These are phyloP conservation scores for Pristionchus maxplancki DNA, from an alignment of 2,888 invertebrate species.

Conservation along the genomic window DNA sequence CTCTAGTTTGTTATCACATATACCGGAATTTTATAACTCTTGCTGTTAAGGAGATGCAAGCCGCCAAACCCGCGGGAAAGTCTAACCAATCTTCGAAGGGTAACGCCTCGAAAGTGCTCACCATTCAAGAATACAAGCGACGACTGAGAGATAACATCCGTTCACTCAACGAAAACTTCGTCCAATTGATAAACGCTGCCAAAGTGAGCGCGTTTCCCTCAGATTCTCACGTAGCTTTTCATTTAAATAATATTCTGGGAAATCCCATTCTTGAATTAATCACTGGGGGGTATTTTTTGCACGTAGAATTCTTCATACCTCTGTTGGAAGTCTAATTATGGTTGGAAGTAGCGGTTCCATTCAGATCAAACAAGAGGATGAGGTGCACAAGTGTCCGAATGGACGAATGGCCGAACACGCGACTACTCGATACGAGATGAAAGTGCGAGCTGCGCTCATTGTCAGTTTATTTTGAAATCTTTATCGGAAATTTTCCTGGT, in stretches of 20 bases:
- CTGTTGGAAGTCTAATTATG: not conserved
- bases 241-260: too few relatives aligned
- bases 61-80: slow-evolving; percentile 17
- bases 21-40: not conserved
- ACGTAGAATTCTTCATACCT: not conserved
- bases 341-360: not conserved
- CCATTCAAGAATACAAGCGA: slow-evolving; percentile 90
- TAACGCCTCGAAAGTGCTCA: slow-evolving; percentile 42
- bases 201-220: slow-evolving; percentile 60
- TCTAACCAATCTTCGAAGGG: slow-evolving; percentile 13
- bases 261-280: too few relatives aligned
- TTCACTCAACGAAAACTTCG: slow-evolving; percentile 97
- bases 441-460: slow-evolving; percentile 71
- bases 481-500: not conserved
- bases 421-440: slow-evolving; percentile 68
- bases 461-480: slow-evolving; percentile 55
- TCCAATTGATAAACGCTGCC: slow-evolving; percentile 83
- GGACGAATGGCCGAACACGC: slow-evolving; percentile 71
- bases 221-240: not conserved
- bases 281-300: too few relatives aligned
- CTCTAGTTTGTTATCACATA: not conserved
- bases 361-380: slow-evolving; percentile 66
- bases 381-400: slow-evolving; percentile 62
- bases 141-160: slow-evolving; percentile 95
- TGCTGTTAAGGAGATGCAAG: slow-evolving; percentile 4